Evolutionary conservation across 2,113 vertebrate species (phyloP).

Genomic region (Camelus dromedarius): DNA sequence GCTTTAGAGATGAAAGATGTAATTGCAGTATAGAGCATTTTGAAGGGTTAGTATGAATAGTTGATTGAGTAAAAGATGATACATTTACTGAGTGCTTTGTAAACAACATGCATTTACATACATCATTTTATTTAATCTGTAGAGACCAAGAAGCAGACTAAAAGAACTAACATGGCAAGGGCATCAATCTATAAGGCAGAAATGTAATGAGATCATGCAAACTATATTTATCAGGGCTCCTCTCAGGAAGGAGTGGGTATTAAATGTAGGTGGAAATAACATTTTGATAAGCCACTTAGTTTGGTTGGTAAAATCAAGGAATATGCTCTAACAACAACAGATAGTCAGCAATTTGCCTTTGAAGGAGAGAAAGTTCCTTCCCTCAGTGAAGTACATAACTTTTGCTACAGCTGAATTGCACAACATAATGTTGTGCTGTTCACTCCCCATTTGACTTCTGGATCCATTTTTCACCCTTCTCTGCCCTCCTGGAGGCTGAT

Average conservation of each 20-base stretch:
- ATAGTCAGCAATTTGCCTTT: not conserved
- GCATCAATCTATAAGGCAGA: not conserved
- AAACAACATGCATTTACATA: not conserved
- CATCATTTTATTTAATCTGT: not conserved
- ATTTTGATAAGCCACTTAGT: not conserved
- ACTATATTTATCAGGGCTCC: not conserved
- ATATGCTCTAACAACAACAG: not conserved
- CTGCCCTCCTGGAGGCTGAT: not conserved
- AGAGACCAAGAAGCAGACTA: not conserved
- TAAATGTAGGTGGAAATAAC: not conserved
- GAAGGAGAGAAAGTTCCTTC: constrained; percentile 10
- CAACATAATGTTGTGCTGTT: not conserved
- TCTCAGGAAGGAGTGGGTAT: not conserved
- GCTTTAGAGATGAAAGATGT: constrained; percentile 19
- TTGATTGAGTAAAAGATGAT: not conserved
- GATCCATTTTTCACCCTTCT: not conserved
- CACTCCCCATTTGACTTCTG: not conserved
- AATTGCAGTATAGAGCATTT: not conserved
- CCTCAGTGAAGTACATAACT: not conserved
- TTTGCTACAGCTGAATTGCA: not conserved
- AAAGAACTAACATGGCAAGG: not conserved
- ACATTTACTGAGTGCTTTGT: not conserved
- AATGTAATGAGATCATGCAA: not conserved
- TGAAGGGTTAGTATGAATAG: not conserved
- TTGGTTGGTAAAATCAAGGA: not conserved